Base-by-base conservation (phyloP, 2,113 vertebrate genomes). In the Lontra canadensis region DNA sequence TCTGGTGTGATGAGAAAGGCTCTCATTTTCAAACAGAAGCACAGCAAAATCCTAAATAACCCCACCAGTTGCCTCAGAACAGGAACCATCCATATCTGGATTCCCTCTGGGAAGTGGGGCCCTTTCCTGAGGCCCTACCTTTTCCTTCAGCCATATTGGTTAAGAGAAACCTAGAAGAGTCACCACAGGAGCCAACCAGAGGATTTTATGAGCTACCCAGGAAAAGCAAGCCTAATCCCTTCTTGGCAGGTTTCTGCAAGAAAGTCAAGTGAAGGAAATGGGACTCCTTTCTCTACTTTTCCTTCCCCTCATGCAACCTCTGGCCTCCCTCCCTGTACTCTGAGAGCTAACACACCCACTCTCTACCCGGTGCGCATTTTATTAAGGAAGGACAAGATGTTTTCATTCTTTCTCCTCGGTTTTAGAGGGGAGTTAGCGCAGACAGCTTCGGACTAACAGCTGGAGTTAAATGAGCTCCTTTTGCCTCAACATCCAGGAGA, bases 191-290 rank as follows among this genome's bases (percentile, higher is more conserved):
- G 42, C 20, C 79, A 82, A 81, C 57, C 57, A 15, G 15, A 95
- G 73, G 57, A 85, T 80, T 74, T 65, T 95, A 49, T 94, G 42
- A 76, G 34, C 74, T 95, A 67, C 57, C 34, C 26, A 36, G 47
- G 65, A 85, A 97, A 95, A 92, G 12, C n/a, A 92, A 95, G 94
- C 44, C 4, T 0, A 84, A 85, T 55, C 14, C 39, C 31, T 80
- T 96, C 34, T 29, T 86, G 36, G 80, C 20, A 90, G 14, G 31
- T 34, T 73, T 93, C 52, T 74, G 29, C 80, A 85, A 79, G 29
- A 92, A 95, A 71, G 80, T 26, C 1, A 3, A 92, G 13, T 23
- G 63, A 31, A 87, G 31, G 29, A 82, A 90, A 83, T 69, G 42
- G 29, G 11, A 81, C 31, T 86, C 57, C 10, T 74, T 89, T 84